A percentile compares a stretch with the other conserved stretches of the same genome.
Conservation (phyloP, 2,797 vertebrate genomes). For the Phyllotis vaccarum region DNA sequence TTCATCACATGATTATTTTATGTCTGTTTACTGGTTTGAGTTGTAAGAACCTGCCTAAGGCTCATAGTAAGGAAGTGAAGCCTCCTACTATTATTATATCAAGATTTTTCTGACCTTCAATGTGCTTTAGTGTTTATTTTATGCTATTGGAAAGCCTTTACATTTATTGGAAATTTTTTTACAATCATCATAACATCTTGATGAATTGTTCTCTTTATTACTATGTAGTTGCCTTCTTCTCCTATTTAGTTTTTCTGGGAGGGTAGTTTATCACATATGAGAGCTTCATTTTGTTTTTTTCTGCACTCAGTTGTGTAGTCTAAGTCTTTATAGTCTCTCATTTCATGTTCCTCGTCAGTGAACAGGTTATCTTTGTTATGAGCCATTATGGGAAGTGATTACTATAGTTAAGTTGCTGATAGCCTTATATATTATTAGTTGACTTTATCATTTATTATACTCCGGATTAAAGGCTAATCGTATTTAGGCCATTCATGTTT, state of each 20-base stretch:
- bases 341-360: background rate
- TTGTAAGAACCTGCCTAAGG: background rate
- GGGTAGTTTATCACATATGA: background rate
- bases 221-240: background rate
- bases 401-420: background rate
- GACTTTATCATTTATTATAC: conserved; percentile 3
- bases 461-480: background rate
- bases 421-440: background rate
- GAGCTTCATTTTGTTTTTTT: background rate
- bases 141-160: background rate
- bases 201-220: background rate
- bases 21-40: background rate
- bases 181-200: background rate
- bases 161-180: background rate
- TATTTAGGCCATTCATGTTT: background rate
- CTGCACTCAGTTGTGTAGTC: background rate
- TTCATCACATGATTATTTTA: background rate
- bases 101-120: background rate
- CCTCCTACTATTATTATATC: background rate
- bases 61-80: background rate
- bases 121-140: background rate
- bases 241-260: background rate
- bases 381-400: background rate
- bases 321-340: background rate
- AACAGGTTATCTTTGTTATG: background rate